These are phyloP conservation scores for Physocephala rufipes DNA, from an alignment of 2,888 invertebrate genomes.

Conservation along the genomic window DNA sequence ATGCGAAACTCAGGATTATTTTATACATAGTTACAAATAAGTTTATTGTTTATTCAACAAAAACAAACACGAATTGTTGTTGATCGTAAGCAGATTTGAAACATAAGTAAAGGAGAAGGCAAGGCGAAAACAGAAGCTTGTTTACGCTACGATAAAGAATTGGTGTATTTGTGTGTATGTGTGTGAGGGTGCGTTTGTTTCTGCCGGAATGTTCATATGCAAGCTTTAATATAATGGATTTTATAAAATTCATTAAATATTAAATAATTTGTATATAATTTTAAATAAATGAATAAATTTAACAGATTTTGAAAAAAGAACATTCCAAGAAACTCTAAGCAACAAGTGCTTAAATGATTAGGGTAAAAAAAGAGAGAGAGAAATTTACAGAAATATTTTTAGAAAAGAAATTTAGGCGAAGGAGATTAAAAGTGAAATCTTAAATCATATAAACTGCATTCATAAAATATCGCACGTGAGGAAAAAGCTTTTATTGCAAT, in stretches of 20 bases:
- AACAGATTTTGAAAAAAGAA: not conserved
- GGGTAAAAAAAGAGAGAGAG: not conserved
- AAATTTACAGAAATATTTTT: not conserved
- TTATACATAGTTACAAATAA: not conserved
- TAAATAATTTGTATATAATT: conserved; percentile 6
- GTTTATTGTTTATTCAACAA: conserved; percentile 14
- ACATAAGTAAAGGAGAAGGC: not conserved
- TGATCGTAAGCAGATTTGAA: too few species aligned
- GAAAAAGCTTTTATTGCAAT: not conserved
- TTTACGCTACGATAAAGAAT: conserved; percentile 13
- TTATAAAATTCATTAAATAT: not conserved
- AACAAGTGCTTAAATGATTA: not conserved
- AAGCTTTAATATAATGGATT: not conserved
- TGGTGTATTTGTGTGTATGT: not conserved
- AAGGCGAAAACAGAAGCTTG: not conserved
- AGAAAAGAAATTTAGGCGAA: too few species aligned
- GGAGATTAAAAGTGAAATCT: not conserved
- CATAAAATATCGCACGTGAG: not conserved
- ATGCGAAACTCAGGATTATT: conserved; percentile 16
- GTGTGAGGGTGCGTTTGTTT: conserved; percentile 13
- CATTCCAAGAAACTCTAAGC: not conserved
- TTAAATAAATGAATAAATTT: not conserved
- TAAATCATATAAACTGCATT: not conserved
- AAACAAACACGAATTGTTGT: conserved; percentile 19
- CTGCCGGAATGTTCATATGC: not conserved